These are phyloP conservation scores for Dryoscopus gambensis DNA, from an alignment of 2,113 vertebrate species.

Conservation along the genomic window DNA sequence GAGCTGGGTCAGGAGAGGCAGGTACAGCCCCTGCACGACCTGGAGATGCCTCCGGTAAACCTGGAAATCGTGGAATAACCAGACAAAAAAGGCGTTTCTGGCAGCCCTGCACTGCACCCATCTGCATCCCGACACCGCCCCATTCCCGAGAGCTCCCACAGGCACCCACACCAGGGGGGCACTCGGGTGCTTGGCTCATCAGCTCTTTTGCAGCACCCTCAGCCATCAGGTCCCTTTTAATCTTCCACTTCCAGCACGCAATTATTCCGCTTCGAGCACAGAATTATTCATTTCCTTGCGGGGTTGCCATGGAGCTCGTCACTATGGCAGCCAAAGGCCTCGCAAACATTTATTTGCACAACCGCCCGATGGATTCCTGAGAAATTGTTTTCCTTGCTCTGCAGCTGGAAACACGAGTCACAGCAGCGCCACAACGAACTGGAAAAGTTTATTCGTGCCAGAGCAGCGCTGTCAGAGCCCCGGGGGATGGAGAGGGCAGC, in stretches of 20 bases:
- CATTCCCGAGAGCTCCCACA: not conserved
- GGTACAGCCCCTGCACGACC: rapidly evolving
- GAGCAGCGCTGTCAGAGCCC: not conserved
- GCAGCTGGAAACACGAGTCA: not conserved
- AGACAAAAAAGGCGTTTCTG: not conserved
- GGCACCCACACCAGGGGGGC: not conserved
- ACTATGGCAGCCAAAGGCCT: conserved; percentile 25
- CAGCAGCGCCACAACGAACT: not conserved
- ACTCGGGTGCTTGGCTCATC: not conserved
- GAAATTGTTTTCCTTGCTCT: conserved; percentile 8
- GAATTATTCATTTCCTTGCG: conserved; percentile 43
- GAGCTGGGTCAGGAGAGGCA: not conserved
- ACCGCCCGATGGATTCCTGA: not conserved
- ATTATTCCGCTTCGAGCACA: not conserved
- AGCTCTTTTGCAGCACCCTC: not conserved
- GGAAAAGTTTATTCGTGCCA: not conserved
- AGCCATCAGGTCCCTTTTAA: not conserved
- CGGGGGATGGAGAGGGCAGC: not conserved
- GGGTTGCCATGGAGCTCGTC: conserved; percentile 46
- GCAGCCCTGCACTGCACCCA: not conserved
- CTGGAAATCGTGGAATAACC: not conserved
- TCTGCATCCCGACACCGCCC: not conserved
- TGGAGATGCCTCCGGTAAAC: not conserved
- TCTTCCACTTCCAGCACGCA: not conserved
- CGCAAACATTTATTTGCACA: conserved; percentile 27